Base-by-base conservation (phyloP, 2,797 vertebrate genomes). In the Pangasius larnaudii region DNA sequence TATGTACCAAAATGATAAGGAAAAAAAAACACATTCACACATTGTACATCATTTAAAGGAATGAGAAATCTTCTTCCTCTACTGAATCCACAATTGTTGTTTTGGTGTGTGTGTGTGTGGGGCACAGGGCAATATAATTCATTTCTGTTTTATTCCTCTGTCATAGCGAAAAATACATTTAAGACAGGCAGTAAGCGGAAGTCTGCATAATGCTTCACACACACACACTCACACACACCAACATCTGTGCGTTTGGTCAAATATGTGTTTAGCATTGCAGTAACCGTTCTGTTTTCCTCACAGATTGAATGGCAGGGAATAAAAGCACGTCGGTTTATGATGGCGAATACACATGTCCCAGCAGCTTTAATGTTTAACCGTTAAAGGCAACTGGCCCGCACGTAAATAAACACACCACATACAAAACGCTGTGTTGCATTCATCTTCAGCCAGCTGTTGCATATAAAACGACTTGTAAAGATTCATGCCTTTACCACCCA, bases 251-350 rank as follows among this genome's bases (percentile, higher is more conserved):
- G 0, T 49, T 88, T 88, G 72, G 84, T 88, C 83, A 89, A 87
- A 91, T 67, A 77, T 56, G 86, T 83, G 81, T 88, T 87, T 71
- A 46, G 86, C 84, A 84, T 88, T 88, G 87, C 71, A 67, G 86
- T 58, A 42, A 74, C 89, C 56, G 79, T 49, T 30, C 69, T 85
- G 85, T 87, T 92, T 81, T 33, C 84, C 89, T 91, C 87, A 86
- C 83, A 90, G 92, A 92, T 93, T 87, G 89, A 71, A 91, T 89
- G 91, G 79, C 87, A 79, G 86, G 36, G 80, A 87, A 88, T 87
- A 13, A 93, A 91, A 89, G 30, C 65, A 67, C 80, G 84, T 87
- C 89, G 87, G 91, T 92, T 91, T 90, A 89, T 92, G 89, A 91
- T 90, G 84, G 89, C 84, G 67, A n/a, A 1, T 85, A 78, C 79